Base-by-base conservation (phyloP, 2,888 invertebrate genomes). In the Orgyia antiqua region DNA sequence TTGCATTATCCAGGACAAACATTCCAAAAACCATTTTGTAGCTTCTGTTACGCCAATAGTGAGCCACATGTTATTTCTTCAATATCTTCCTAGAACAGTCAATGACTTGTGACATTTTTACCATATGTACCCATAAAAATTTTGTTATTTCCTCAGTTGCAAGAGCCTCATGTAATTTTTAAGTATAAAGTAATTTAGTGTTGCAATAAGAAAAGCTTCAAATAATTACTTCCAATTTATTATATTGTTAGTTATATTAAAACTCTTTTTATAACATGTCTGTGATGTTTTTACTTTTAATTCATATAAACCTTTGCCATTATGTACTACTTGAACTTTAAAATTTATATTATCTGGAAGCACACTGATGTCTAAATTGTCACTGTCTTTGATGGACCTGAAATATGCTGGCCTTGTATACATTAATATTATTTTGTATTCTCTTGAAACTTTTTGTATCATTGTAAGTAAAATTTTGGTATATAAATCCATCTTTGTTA, bases 331-430 rank as follows among this genome's bases (percentile, higher is more conserved):
- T 34, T 73, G 64, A 31, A 89, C 68, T 51, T 70, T 73, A 47
- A 76, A 80, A 48, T 80, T 76, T 7, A 80, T 51, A 13, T 26
- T 34, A 40, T 74, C 76, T 26, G 58, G 27, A 23, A 55, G 10
- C 33, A 68, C 50, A 40, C 45, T 65, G 32, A 46, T 36, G 41
- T 70, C 69, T 27, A 65, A 55, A 46, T 66, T 61, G 33, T 58
- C 50, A 7, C 39, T 17, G 32, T 72, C 71, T 55, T 74, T 83
- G 43, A 41, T 77, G 23, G 87, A 80, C 51, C 64, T 67, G 55
- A 87, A 88, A 60, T 89, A 79, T 48, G 64, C 69, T 24, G 88
- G 87, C 63, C 77, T 84, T 29, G 88, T 89, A 49, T 88, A 90
- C 18, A 89, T 47, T 29, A 87, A 66, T 25, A 69, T 63, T 26